Base-by-base conservation (phyloP, 1,140 invertebrate species). In the Camponotus vicinus region DNA sequence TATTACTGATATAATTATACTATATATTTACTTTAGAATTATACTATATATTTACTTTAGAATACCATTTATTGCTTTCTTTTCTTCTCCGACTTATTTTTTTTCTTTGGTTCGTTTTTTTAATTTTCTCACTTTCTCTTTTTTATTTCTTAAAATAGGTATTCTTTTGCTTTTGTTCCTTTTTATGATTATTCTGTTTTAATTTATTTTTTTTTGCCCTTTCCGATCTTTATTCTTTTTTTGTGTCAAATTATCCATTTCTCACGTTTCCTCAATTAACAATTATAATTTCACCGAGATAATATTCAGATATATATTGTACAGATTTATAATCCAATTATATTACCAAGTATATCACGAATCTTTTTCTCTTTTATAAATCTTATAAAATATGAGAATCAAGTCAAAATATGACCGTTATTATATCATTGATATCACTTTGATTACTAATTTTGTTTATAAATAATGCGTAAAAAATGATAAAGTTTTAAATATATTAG, bases 51-150 rank as follows among this genome's bases (percentile, higher is more conserved):
- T 21, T 21, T 27, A 27, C 27, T 27, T 27, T 27, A 27, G 27
- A 27, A 27, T 27, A 27, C 27, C 27, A 27, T 27, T 27, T 40
- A 40, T 40, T 40, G 37, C 7, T 9, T 42, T 42, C 9, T 42
- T 42, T 42, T 42, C 27, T 27, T 27, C 27, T 27, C 27, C 21
- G 21, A 21, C 21, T 27, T 27, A 27, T 27, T 70, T 70, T 15
- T 15, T 66, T 61, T 57, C 73, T 71, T 61, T 59, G 52, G 42
- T 57, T 77, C 86, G 85, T 90, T 90, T 91, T 86, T 85, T 7
- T 0, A 42, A 8, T 52, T 90, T 82, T 86, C 79, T 80, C 64
- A 52, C 8, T 88, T 52, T 85, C 8, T 67, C 34, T 69, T 37
- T 42, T 32, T 52, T 49, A 67, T 84, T 90, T 86, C 75, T 88